A percentile compares a stretch with the other conserved stretches of the same genome.
Conservation (phyloP, 2,113 vertebrate genomes). For the Myrmecobius fasciatus region DNA sequence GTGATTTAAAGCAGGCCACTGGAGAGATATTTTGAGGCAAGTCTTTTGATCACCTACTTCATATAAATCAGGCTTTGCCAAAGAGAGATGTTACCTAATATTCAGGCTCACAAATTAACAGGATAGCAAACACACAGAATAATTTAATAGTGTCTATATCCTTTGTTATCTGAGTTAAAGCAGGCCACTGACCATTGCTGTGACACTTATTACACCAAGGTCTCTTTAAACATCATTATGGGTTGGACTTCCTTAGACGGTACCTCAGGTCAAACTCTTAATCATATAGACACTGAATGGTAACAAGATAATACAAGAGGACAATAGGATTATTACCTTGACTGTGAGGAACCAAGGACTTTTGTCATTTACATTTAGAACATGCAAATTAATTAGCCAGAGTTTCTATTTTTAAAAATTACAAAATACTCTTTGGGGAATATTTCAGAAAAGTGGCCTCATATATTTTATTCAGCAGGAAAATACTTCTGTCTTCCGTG, state of each 20-base stretch:
- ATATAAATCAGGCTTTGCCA: background rate
- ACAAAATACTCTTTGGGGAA: constrained; percentile 45
- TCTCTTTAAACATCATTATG: constrained; percentile 23
- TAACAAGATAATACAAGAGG: constrained; percentile 51
- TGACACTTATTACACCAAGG: constrained; percentile 18
- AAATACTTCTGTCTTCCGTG: constrained; percentile 35
- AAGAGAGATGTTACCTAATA: background rate
- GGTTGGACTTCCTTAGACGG: background rate
- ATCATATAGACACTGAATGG: constrained; percentile 18
- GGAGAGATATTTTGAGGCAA: background rate
- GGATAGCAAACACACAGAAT: background rate
- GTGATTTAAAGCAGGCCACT: background rate
- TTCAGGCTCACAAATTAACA: background rate
- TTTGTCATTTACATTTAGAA: constrained; percentile 58
- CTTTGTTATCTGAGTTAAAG: background rate
- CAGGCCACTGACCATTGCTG: background rate
- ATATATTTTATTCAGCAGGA: constrained; percentile 25
- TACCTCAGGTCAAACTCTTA: constrained; percentile 39
- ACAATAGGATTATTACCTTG: background rate
- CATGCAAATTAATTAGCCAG: constrained; percentile 48
- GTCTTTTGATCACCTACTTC: background rate
- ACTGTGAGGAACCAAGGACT: constrained; percentile 8
- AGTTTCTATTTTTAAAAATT: constrained; percentile 10
- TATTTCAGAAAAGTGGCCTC: constrained; percentile 46
- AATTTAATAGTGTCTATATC: background rate